These are phyloP conservation scores for Magallana nippona DNA, from an alignment of 2,888 invertebrate species.

Conservation along the genomic window DNA sequence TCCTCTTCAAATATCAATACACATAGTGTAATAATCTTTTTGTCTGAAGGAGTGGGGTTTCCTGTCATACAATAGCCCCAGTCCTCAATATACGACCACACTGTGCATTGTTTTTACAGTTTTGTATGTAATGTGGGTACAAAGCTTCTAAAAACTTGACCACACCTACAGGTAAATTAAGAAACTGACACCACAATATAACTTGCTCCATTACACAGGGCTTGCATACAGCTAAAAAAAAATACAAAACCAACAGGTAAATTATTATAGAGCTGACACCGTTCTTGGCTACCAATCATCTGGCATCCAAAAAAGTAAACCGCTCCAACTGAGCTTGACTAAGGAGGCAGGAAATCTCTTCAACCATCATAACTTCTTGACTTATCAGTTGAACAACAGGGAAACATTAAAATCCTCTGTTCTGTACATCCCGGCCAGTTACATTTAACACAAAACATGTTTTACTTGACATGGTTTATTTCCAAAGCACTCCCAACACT, in stretches of 20 bases:
- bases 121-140: not conserved
- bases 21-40: not conserved
- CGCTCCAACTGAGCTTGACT: not conserved
- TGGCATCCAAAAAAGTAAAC: not conserved
- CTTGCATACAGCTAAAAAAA: no score
- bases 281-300: not conserved
- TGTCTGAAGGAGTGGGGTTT: conserved; percentile 19
- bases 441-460: conserved; percentile 15
- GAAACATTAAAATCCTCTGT: conserved; percentile 14
- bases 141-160: no score
- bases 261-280: not conserved
- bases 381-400: conserved; percentile 15
- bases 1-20: not conserved
- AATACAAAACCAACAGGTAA: not conserved
- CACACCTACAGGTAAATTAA: no score
- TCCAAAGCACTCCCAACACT: not conserved
- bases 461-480: not conserved
- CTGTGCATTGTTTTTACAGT: not conserved
- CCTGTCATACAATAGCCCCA: not conserved
- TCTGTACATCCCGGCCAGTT: not conserved
- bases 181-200: no score
- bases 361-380: not conserved
- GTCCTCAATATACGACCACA: not conserved
- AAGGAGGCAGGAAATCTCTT: not conserved
- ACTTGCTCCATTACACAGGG: no score